Evolutionary conservation across 2,888 invertebrate genomes (phyloP), one percentile per base, ranked within the genome.

Genomic region (Synergus gifuensis): DNA sequence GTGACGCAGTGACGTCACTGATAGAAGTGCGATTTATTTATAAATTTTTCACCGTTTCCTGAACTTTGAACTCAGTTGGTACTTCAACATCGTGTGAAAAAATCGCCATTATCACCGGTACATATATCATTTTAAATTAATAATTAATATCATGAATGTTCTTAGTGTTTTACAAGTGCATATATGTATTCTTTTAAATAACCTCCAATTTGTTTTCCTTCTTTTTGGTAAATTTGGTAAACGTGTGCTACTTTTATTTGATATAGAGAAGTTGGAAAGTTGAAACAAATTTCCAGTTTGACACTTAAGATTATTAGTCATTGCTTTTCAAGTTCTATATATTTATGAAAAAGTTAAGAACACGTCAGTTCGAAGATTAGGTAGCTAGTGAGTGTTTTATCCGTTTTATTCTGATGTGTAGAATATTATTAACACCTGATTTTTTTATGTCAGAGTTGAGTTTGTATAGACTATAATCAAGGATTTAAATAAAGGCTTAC

Each of bases 1-100:
- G 18, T 60, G 18, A 22, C n/a, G 83, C 83, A 12, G 18, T 60
- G 18, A 22, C n/a, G 83, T 84, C 83, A 85, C 67, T 66, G 58
- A n/a, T 46, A 69, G 36, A 73, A 66, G 49, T 16, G 18, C 76
- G 54, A 78, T 83, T 82, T 85, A 84, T 85, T 81, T 84, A 84
- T 84, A 84, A 83, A 82, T 77, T 81, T 80, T 73, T 79, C 83
- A 82, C 83, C 76, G 46, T 77, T 81, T 81, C 28, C 42, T 36
- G 81, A 79, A 83, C 83, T 83, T 85, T 83, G 81, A 83, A 82
- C 82, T 77, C 2, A 46, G 9, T 78, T 54, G 58, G 40, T n/a
- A 67, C 9, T 67, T 76, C 58, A 76, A 16, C 44, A 42, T 42
- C 28, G 42, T 22, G 4, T 49, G 36, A 62, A 73, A 28, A 22